phyloP scores from a whole-genome alignment of 2,113 vertebrate species.

The Corythaixoides concolor region DNA sequence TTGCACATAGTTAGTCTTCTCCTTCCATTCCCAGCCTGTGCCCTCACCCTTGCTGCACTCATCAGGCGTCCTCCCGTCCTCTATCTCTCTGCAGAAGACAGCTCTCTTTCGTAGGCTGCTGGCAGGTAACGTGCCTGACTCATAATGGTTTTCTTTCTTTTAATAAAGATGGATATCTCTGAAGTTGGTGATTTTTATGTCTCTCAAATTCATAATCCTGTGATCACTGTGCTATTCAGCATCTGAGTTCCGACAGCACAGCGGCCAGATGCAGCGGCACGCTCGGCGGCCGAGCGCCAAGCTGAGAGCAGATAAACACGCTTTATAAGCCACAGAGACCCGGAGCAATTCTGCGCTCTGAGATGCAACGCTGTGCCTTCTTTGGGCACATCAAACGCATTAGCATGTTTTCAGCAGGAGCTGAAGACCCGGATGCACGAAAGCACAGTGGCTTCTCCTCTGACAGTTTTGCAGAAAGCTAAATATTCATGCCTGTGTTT shows the following conservation, averaged over 20 bases:
- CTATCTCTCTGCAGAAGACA: background rate
- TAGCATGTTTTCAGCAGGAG: background rate
- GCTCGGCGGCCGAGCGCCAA: background rate
- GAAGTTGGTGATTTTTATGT: background rate
- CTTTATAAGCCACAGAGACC: background rate
- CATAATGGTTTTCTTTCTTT: background rate
- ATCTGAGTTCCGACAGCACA: background rate
- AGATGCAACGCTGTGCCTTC: background rate
- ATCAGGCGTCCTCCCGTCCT: background rate
- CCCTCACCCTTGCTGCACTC: background rate
- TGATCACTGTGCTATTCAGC: background rate
- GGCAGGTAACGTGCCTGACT: background rate
- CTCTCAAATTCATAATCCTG: background rate
- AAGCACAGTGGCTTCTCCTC: background rate
- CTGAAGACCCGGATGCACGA: background rate
- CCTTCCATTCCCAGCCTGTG: background rate
- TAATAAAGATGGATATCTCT: background rate
- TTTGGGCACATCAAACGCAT: background rate
- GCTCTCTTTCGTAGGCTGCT: constrained; percentile 9
- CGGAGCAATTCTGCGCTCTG: background rate
- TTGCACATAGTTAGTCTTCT: background rate
- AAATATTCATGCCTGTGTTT: background rate
- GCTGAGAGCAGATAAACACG: background rate
- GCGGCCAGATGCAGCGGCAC: background rate
- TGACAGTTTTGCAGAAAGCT: background rate